These are phyloP conservation scores for Sesamia nonagrioides DNA, from an alignment of 1,140 invertebrate genomes.

Conservation along the genomic window DNA sequence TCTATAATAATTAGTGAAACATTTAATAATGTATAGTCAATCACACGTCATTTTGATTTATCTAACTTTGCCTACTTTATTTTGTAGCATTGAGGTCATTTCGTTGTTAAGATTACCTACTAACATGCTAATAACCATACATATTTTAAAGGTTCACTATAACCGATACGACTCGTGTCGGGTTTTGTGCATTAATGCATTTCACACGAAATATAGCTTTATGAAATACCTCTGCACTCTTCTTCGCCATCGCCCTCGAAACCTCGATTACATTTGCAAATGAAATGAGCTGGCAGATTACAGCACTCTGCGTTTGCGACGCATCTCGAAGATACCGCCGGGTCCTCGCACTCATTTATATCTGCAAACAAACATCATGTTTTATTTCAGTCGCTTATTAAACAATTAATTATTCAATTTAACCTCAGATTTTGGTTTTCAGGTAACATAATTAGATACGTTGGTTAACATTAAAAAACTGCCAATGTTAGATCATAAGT, in stretches of 20 bases:
- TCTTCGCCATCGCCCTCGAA: conserved; percentile 96
- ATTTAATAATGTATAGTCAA: background rate
- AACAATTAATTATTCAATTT: too few species aligned
- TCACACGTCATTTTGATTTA: background rate
- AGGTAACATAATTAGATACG: too few species aligned
- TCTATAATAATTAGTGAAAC: conserved; percentile 85
- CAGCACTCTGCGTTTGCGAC: conserved; percentile 97
- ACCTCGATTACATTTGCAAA: conserved; percentile 97
- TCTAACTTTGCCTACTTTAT: too few species aligned
- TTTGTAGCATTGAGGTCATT: too few species aligned
- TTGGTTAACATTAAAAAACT: too few species aligned
- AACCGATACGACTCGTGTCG: background rate
- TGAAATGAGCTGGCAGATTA: conserved; percentile 97
- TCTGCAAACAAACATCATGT: conserved; percentile 88
- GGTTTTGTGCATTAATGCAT: background rate
- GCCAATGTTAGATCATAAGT: background rate
- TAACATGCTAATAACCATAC: too few species aligned
- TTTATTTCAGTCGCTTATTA: background rate
- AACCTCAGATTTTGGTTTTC: too few species aligned
- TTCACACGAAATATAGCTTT: background rate
- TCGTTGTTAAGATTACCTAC: too few species aligned
- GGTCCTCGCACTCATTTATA: conserved; percentile 97
- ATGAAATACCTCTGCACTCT: conserved; percentile 91
- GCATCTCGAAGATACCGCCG: conserved; percentile 93
- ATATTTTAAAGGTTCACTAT: too few species aligned